Percentiles rank a stretch among this genome's conserved stretches.
These are phyloP conservation scores for Pipistrellus kuhlii DNA, from an alignment of 2,797 vertebrate genomes.

Conservation along the genomic window DNA sequence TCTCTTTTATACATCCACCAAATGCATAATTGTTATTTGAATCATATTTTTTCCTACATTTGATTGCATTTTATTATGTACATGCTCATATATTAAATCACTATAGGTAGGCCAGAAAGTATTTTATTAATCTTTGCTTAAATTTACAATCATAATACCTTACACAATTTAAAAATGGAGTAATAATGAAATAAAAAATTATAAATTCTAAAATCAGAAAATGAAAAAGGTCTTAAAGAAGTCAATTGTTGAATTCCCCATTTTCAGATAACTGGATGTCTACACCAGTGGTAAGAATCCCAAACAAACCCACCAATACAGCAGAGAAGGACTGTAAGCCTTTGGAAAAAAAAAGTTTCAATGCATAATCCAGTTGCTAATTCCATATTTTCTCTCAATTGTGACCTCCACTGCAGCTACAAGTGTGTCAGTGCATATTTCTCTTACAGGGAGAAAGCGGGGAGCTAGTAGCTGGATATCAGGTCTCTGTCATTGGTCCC, in stretches of 20 bases:
- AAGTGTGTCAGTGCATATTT: neutral
- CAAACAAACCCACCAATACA: neutral
- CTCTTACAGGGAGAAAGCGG: neutral
- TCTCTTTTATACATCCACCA: neutral
- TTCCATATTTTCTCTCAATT: neutral
- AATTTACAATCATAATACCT: neutral
- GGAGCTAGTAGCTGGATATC: neutral
- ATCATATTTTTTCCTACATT: neutral
- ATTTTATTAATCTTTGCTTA: neutral
- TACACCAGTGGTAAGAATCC: neutral
- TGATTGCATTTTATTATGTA: neutral
- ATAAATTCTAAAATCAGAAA: constrained; percentile 43
- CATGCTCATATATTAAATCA: neutral
- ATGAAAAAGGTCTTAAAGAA: neutral
- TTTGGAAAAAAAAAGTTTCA: neutral
- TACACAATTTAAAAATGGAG: constrained; percentile 19
- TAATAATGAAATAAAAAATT: neutral
- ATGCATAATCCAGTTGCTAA: neutral
- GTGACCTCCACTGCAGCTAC: neutral
- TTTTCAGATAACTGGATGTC: neutral
- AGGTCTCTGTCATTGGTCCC: neutral
- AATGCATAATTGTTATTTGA: neutral
- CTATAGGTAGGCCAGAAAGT: neutral
- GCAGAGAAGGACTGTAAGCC: neutral
- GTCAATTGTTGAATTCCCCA: neutral